Conservation (phyloP, 2,113 vertebrate species). For the Agelaius phoeniceus region DNA sequence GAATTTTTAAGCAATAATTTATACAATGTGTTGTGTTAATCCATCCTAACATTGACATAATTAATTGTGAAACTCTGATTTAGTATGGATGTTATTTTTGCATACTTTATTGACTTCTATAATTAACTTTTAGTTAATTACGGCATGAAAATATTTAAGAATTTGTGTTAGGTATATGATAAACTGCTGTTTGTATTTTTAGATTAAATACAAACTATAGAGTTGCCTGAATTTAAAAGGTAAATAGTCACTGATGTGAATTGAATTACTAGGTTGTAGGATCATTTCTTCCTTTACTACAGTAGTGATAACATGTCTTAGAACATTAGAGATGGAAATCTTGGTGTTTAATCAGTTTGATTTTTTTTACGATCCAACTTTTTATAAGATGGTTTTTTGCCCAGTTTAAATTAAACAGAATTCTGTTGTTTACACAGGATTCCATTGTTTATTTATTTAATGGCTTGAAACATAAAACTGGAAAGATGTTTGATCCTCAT, state of each 20-base stretch:
- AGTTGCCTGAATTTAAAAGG: conserved; percentile 25
- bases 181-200: conserved; percentile 33
- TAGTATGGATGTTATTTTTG: conserved; percentile 54
- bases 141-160: conserved; percentile 49
- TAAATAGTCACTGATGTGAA: not conserved
- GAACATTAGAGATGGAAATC: not conserved
- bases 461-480: not conserved
- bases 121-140: conserved; percentile 34
- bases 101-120: conserved; percentile 30
- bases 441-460: not conserved
- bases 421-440: not conserved
- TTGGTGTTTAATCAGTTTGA: not conserved
- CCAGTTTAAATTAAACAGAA: not conserved
- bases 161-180: conserved; percentile 23
- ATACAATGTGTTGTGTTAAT: conserved; percentile 40
- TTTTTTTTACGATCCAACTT: not conserved
- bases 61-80: conserved; percentile 44
- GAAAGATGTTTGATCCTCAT: not conserved
- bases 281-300: not conserved
- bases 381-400: not conserved
- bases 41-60: conserved; percentile 47
- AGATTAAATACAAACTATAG: not conserved
- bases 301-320: not conserved
- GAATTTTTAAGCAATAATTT: conserved; percentile 50
- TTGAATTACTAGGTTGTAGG: not conserved